Evolutionary conservation across 2,888 invertebrate genomes (phyloP), one percentile per base, ranked within the genome.

Genomic region (Eristalis pertinax): DNA sequence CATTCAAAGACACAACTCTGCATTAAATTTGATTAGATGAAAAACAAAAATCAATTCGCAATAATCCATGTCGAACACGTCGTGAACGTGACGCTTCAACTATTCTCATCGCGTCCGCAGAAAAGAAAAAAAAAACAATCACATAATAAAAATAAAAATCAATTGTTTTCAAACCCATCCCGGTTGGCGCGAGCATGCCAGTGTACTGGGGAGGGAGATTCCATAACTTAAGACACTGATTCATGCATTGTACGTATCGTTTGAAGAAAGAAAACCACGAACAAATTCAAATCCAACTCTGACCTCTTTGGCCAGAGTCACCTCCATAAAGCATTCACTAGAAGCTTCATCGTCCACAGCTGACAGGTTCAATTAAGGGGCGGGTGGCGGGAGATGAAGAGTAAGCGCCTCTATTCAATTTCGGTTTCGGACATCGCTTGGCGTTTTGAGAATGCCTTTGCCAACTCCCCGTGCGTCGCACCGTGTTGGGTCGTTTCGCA

Each of bases 1-100:
- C 64, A 82, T 70, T 65, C 70, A 60, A 82, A 74, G 41, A 67
- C 75, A 81, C 60, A 62, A 70, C 29, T 60, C 81, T 41, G 29
- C 72, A 68, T 72, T 68, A 43, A 84, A 67, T 77, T 77, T 69
- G 69, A 81, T 77, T 77, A 74, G 69, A 81, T 67, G 65, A 73
- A 43, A 72, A 43, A 72, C 67, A 79, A 75, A 58, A 58, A 56
- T 84, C 72, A 80, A 84, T 76, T 80, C 19, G 80, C 80, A 73
- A 80, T 84, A 74, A 69, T 75, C 63, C 67, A 85, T 82, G 85
- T 77, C 50, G 60, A 85, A 82, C 85, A 82, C 76, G 85, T 82
- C 73, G 35, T 19, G 32, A 64, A 74, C 77, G 76, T 84, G 77
- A 77, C 68, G 50, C 58, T 69, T 73, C 63, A 35, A n/a, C 29